Evolutionary conservation across 1,140 invertebrate genomes (phyloP).

Genomic region (Brachionus angularis): DNA sequence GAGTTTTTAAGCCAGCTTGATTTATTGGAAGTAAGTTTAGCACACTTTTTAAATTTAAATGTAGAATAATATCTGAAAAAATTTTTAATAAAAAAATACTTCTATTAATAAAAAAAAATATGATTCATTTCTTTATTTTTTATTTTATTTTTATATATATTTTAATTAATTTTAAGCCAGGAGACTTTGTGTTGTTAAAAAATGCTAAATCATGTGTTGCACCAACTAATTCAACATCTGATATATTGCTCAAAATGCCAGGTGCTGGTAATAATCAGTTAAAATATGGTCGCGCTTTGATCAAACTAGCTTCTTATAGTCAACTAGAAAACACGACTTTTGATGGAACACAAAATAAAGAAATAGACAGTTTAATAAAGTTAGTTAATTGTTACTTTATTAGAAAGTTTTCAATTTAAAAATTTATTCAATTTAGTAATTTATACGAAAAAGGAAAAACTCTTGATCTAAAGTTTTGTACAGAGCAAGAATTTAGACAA

Average conservation of each 20-base stretch:
- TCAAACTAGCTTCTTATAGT: neutral
- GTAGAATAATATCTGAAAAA: too few relatives aligned
- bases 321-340: neutral
- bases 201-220: neutral
- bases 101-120: too few relatives aligned
- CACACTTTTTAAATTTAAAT: too few relatives aligned
- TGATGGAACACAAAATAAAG: neutral
- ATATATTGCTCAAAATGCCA: conserved; percentile 19
- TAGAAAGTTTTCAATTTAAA: neutral
- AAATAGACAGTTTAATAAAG: neutral
- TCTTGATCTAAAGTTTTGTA: neutral
- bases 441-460: neutral
- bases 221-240: conserved; percentile 5
- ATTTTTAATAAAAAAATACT: neutral
- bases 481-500: neutral
- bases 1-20: conserved; percentile 4
- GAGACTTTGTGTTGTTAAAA: conserved; percentile 17
- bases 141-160: neutral
- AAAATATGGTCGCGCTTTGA: conserved; percentile 2
- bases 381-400: neutral
- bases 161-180: neutral
- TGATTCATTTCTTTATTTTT: too few relatives aligned
- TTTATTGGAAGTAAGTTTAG: conserved; percentile 3
- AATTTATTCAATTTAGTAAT: neutral
- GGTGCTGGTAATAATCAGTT: conserved; percentile 23